phyloP scores from a whole-genome alignment of 2,888 invertebrate genomes.

The Cryptocephalus primarius region DNA sequence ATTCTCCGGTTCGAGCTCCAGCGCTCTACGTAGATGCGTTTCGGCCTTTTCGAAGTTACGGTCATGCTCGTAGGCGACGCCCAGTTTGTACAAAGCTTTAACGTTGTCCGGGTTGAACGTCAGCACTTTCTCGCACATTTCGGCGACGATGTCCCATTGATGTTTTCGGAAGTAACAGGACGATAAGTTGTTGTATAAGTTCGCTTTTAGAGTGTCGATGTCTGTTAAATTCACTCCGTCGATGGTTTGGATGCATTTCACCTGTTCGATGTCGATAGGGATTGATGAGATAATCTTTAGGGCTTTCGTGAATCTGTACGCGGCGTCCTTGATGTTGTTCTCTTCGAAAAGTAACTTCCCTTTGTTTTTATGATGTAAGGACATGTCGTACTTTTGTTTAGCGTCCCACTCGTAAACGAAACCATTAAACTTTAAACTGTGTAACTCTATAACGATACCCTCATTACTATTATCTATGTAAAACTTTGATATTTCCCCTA shows the following conservation, averaged over 20 bases:
- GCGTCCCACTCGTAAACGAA: slow-evolving; percentile 37
- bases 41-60: slow-evolving; percentile 57
- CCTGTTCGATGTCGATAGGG: slow-evolving; percentile 37
- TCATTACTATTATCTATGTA: slow-evolving; percentile 21
- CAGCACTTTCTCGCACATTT: slow-evolving; percentile 46
- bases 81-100: slow-evolving; percentile 42
- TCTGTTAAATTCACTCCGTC: slow-evolving; percentile 41
- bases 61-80: slow-evolving; percentile 42
- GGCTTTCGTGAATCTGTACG: slow-evolving; percentile 60
- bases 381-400: slow-evolving; percentile 34
- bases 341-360: slow-evolving; percentile 54
- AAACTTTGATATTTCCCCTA: slow-evolving; percentile 39
- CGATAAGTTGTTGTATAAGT: slow-evolving; percentile 72
- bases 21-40: slow-evolving; percentile 43
- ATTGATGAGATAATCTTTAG: slow-evolving; percentile 62
- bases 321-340: slow-evolving; percentile 49
- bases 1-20: slow-evolving; percentile 53
- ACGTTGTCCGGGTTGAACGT: slow-evolving; percentile 32
- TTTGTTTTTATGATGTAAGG: slow-evolving; percentile 37
- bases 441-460: slow-evolving; percentile 30
- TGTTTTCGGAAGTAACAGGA: slow-evolving; percentile 63
- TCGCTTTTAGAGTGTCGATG: slow-evolving; percentile 49
- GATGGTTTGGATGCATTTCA: slow-evolving; percentile 34
- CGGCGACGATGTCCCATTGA: slow-evolving; percentile 54
- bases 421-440: slow-evolving; percentile 31